phyloP scores from a whole-genome alignment of 2,113 vertebrate genomes.

The Ailurus styani region DNA sequence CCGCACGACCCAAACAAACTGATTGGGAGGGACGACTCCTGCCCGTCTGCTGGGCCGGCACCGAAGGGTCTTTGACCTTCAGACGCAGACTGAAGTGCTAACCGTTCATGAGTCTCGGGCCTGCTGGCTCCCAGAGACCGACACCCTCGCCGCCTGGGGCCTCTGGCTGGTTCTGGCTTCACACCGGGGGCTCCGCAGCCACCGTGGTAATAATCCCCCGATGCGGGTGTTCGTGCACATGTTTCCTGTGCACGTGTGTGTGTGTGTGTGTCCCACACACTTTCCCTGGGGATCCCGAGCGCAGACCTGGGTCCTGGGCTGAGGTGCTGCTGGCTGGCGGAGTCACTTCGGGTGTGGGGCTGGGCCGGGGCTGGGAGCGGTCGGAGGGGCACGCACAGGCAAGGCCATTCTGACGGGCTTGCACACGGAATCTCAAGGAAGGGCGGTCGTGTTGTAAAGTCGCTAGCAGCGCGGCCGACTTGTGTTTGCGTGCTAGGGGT shows the following conservation, averaged over 20 bases:
- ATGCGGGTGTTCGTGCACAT: no score
- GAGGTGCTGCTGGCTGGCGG: background rate
- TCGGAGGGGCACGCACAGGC: background rate
- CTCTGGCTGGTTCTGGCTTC: background rate
- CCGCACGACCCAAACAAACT: accelerated
- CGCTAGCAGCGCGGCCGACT: background rate
- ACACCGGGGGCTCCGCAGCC: background rate
- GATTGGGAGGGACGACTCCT: background rate
- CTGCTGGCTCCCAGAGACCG: background rate
- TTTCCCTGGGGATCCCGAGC: background rate
- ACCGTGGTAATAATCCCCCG: background rate
- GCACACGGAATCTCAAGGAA: background rate
- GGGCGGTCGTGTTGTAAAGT: background rate
- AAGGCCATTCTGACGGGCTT: background rate
- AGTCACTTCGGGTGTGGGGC: background rate
- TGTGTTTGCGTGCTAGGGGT: background rate
- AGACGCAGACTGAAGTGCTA: no score
- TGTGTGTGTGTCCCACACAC: no score
- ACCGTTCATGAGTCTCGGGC: no score
- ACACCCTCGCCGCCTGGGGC: accelerated
- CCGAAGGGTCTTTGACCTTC: background rate
- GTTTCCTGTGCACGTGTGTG: no score
- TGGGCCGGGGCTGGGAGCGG: background rate
- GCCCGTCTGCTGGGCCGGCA: background rate
- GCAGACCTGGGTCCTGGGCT: background rate